Conservation (phyloP, 92 coral and sea anemone genomes). For the Diadumene lineata region DNA sequence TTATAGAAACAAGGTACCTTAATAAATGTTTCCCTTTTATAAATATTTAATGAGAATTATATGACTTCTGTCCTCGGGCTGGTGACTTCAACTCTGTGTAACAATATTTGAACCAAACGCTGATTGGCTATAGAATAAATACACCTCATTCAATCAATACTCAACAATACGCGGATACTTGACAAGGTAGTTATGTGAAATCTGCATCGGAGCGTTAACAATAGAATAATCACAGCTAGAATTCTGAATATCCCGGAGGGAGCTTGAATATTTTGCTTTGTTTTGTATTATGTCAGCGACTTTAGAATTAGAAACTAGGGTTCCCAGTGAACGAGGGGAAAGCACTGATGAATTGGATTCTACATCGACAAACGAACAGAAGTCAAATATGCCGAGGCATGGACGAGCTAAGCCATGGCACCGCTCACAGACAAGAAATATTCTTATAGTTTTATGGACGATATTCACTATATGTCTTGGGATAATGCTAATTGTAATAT, state of each 20-base stretch:
- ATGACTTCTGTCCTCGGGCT: too few species aligned
- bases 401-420: constrained; percentile 81
- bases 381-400: constrained; percentile 15
- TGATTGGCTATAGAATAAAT: neutral
- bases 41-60: too few species aligned
- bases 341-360: neutral
- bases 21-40: too few species aligned
- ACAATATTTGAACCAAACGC: too few species aligned
- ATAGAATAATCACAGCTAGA: constrained; percentile 9
- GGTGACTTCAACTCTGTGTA: too few species aligned
- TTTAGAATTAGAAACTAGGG: neutral
- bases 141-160: neutral
- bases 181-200: constrained; percentile 6
- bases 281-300: constrained; percentile 15
- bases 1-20: too few species aligned
- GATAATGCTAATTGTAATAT: constrained; percentile 85
- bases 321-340: neutral
- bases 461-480: constrained; percentile 84
- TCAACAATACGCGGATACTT: neutral
- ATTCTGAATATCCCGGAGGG: constrained; percentile 8
- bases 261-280: constrained; percentile 9
- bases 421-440: constrained; percentile 78
- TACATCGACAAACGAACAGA: neutral
- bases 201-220: constrained; percentile 4
- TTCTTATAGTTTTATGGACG: constrained; percentile 84